Conservation (phyloP, 2,797 vertebrate species). For the Pipistrellus pygmaeus region DNA sequence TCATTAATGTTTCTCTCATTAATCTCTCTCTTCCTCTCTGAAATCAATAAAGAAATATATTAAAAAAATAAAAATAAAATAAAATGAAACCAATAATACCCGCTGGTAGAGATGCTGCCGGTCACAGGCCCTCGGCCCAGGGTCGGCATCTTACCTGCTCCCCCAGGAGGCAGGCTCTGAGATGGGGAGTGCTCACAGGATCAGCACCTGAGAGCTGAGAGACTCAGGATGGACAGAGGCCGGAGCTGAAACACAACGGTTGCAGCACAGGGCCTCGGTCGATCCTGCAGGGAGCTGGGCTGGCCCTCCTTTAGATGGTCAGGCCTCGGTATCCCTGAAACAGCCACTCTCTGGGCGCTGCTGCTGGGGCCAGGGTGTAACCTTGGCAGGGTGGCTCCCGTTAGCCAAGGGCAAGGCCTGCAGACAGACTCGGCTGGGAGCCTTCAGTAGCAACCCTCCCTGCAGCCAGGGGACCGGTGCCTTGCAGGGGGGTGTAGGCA, state of each 20-base stretch:
- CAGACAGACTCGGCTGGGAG: background rate
- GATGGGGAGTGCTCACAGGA: background rate
- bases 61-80: too few species aligned
- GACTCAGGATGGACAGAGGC: background rate
- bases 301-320: background rate
- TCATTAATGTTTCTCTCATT: too few species aligned
- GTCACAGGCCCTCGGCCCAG: background rate
- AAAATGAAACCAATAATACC: background rate
- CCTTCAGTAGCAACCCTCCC: background rate
- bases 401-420: background rate
- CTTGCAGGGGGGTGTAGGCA: background rate
- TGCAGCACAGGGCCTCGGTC: rapidly evolving
- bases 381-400: background rate
- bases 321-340: background rate
- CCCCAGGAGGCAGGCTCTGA: background rate
- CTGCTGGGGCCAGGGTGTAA: background rate
- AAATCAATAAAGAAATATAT: too few species aligned
- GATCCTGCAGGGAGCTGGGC: background rate
- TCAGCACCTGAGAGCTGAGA: background rate
- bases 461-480: background rate
- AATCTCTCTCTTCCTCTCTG: too few species aligned
- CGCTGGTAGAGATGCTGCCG: background rate
- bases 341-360: background rate
- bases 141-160: background rate
- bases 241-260: background rate